A percentile compares a stretch with the other conserved stretches of the same genome.
These are phyloP conservation scores for Paramuricea clavata DNA, from an alignment of 92 coral and sea anemone species.

Conservation along the genomic window DNA sequence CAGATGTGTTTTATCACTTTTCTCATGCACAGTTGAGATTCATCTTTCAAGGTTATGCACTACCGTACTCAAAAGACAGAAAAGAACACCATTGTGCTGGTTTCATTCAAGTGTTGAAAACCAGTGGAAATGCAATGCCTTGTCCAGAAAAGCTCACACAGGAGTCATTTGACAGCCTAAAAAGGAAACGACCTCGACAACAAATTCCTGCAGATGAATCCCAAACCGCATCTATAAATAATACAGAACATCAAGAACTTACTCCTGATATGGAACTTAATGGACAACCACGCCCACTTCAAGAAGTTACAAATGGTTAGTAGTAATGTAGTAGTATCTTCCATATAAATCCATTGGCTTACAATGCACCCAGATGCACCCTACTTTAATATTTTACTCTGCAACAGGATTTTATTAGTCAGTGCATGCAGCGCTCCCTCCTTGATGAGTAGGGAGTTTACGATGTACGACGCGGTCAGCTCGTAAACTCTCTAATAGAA, in stretches of 20 bases:
- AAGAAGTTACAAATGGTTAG: too few relatives aligned
- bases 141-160: slow-evolving; percentile 38
- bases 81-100: background rate
- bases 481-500: too few relatives aligned
- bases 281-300: too few relatives aligned
- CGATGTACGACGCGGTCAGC: too few relatives aligned
- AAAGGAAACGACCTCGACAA: background rate
- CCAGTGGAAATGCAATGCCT: slow-evolving; percentile 30
- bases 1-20: slow-evolving; percentile 10
- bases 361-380: too few relatives aligned
- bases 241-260: background rate
- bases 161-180: slow-evolving; percentile 25
- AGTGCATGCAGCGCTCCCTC: too few relatives aligned
- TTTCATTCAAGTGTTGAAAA: slow-evolving; percentile 9
- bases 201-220: background rate
- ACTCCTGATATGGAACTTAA: too few relatives aligned
- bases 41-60: slow-evolving; percentile 31
- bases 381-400: too few relatives aligned
- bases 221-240: background rate
- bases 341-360: too few relatives aligned
- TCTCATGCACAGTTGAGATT: slow-evolving; percentile 35
- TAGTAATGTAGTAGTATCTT: too few relatives aligned
- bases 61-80: slow-evolving; percentile 23
- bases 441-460: too few relatives aligned
- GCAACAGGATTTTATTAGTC: too few relatives aligned